Base-by-base conservation (phyloP, 2,113 vertebrate species). In the Pluvialis apricaria region DNA sequence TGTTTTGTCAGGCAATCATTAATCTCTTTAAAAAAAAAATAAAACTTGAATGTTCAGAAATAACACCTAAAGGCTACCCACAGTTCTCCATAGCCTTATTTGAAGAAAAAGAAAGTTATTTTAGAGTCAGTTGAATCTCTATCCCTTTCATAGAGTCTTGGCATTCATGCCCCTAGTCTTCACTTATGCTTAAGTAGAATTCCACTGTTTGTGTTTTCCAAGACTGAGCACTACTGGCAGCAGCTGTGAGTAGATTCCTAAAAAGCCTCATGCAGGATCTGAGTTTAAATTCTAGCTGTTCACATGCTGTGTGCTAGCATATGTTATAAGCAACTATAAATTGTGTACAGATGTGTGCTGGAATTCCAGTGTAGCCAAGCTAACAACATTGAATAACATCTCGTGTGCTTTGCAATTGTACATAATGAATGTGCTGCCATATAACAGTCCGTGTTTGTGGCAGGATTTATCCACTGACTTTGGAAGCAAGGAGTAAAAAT, bases 271-370 rank as follows among this genome's bases (percentile, higher is more conserved):
- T 79, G 62, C 66, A 95, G 73, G 70, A 96, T 82, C 44, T 57
- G 78, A 94, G 90, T 92, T 96, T 93, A 91, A 85, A 88, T 93
- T 85, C 91, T 87, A 82, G 36, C 90, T 93, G 94, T 82, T 96
- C 84, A 82, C 87, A 93, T 9, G 6, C 66, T 94, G 75, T 77
- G 93, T 91, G 78, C 75, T 76, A 93, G 84, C 93, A 95, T 96
- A 96, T 95, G 90, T 84, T 95, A 69, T 94, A 91, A 91, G 61
- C 84, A 96, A 36, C 91, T 82, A 91, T 91, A 91, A 96, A 95
- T 82, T 87, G 86, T 87, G 89, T 96, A 72, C 94, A 96, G 91
- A 96, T 94, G 89, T 91, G 80, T 91, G 83, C 81, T 36, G 10
- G 77, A 95, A 76, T 92, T 92, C 89, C 94, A 94, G 65, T 29